These are phyloP conservation scores for Oscheius onirici DNA, from an alignment of 2,888 invertebrate species.

Conservation along the genomic window DNA sequence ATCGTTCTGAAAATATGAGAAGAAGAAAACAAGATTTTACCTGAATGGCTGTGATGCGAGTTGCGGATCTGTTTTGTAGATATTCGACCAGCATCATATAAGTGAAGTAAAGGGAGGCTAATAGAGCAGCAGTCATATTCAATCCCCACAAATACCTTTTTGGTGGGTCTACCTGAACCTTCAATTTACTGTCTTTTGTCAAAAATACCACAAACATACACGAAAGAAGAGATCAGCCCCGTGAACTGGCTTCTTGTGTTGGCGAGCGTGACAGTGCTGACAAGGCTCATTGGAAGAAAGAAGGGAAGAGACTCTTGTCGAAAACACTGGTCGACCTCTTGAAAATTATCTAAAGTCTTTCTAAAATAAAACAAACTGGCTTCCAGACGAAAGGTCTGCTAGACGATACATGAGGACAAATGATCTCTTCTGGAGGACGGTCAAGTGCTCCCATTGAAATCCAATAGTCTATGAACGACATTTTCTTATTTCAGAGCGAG, in stretches of 20 bases:
- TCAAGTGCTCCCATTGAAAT: not conserved
- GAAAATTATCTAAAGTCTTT: not conserved
- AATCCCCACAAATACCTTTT: conserved; percentile 23
- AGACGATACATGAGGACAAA: conserved; percentile 11
- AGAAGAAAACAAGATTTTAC: not conserved
- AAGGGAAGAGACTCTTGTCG: not conserved
- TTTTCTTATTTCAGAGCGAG: too few species aligned
- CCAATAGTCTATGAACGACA: too few species aligned
- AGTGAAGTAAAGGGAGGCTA: conserved; percentile 21
- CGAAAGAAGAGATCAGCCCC: conserved; percentile 9
- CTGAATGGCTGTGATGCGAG: conserved; percentile 24
- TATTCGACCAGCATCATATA: conserved; percentile 22
- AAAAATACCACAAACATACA: not conserved
- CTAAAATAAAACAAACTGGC: not conserved
- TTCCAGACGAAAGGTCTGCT: not conserved
- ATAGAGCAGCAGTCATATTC: conserved; percentile 15
- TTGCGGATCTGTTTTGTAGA: conserved; percentile 6
- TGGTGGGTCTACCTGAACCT: conserved; percentile 10
- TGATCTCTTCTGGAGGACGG: not conserved
- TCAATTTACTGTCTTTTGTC: not conserved
- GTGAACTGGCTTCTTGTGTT: conserved; percentile 25
- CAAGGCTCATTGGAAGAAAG: not conserved
- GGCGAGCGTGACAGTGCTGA: not conserved
- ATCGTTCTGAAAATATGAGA: conserved; percentile 14
- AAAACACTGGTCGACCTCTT: conserved; percentile 15